A percentile compares a stretch with the other conserved stretches of the same genome.
phyloP scores from a whole-genome alignment of 2,797 vertebrate species.

The Alosa sapidissima region DNA sequence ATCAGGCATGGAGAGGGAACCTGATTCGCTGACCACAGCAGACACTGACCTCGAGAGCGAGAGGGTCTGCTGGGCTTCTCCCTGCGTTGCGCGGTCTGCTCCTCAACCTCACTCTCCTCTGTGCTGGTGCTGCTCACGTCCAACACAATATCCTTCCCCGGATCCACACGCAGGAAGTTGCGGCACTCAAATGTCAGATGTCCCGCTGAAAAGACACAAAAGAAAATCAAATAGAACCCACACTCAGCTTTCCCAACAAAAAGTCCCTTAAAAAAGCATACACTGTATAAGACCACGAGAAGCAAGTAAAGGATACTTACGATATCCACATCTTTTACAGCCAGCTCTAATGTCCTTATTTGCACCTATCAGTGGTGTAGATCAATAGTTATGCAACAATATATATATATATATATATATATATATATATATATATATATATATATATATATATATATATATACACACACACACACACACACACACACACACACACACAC shows the following conservation, averaged over 20 bases:
- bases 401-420: no score
- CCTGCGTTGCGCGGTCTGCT: constrained; percentile 48
- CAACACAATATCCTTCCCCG: constrained; percentile 94
- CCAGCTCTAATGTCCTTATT: constrained; percentile 98
- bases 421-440: no score
- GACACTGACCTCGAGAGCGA: constrained; percentile 58
- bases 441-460: no score
- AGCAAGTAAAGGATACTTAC: constrained; percentile 76
- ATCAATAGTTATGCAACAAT: background rate
- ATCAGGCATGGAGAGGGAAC: background rate
- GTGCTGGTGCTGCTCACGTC: constrained; percentile 98
- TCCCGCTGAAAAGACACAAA: constrained; percentile 76
- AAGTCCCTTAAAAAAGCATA: no score
- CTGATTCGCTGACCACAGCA: background rate
- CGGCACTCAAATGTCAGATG: constrained; percentile 97
- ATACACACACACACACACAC: no score
- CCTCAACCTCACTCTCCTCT: constrained; percentile 91
- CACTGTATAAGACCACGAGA: background rate
- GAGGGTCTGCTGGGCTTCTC: constrained; percentile 62
- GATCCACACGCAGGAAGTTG: constrained; percentile 96
- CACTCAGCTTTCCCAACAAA: background rate
- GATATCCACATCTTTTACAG: constrained; percentile 98
- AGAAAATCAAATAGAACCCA: background rate
- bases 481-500: no score
- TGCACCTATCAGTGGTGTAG: constrained; percentile 72